phyloP scores from a whole-genome alignment of 2,113 vertebrate genomes.

The Brienomyrus brachyistius region DNA sequence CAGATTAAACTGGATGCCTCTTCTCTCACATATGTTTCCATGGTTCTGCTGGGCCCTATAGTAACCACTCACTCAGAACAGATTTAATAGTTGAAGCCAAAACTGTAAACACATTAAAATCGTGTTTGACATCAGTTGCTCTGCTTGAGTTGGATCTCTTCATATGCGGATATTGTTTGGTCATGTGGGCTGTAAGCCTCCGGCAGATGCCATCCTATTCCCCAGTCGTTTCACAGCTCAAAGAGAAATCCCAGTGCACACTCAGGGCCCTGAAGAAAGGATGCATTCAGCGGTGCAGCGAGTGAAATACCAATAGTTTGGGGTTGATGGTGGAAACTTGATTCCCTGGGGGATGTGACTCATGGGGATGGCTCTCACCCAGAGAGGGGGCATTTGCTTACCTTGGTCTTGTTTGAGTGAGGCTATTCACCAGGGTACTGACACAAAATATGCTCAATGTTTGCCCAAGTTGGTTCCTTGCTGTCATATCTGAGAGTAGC shows the following conservation, averaged over 20 bases:
- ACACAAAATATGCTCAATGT: background rate
- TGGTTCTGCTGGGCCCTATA: background rate
- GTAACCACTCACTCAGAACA: background rate
- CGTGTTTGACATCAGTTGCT: background rate
- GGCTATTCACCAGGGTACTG: background rate
- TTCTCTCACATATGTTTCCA: background rate
- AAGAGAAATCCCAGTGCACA: background rate
- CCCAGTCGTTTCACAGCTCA: background rate
- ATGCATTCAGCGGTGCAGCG: background rate
- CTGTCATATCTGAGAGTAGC: background rate
- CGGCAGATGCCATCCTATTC: background rate
- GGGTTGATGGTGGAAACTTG: constrained; percentile 1
- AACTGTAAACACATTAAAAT: background rate
- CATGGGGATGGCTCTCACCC: background rate
- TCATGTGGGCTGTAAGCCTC: background rate
- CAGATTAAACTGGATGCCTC: background rate
- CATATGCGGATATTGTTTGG: background rate
- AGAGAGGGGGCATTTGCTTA: background rate
- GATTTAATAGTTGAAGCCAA: background rate
- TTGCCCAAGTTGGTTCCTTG: background rate
- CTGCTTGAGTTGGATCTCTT: background rate
- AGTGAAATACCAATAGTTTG: background rate
- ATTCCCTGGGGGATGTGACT: background rate
- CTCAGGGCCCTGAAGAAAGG: constrained; percentile 1
- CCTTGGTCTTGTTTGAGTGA: background rate